Base-by-base conservation (phyloP, 2,797 vertebrate species). In the Rhynchotus rufescens region DNA sequence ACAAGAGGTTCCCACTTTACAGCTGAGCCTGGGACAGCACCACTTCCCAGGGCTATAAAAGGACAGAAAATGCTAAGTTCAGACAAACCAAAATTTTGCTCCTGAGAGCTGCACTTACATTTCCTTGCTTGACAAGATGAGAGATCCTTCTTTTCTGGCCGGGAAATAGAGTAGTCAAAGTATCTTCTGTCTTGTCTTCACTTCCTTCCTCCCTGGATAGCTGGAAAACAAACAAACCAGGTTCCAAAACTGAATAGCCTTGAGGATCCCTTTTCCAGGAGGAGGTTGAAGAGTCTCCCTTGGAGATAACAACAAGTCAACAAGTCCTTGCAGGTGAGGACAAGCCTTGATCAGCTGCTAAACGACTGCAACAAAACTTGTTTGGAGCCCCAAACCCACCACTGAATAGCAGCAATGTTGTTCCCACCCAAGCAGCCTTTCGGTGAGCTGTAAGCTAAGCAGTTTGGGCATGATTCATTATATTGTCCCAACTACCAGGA, bases 121-220 rank as follows among this genome's bases (percentile, higher is more conserved):
- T 98, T 98, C 98, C 98, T 98, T 98, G 98, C 96, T 98, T 98
- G 95, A 97, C 95, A 77, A 98, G 98, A 93, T 99, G 99, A 26
- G 99, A 99, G 84, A 99, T 98, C 95, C 99, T 99, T 96, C 98
- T 98, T 97, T 99, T 99, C 88, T 99, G 99, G 14, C 99, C 99
- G 0, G 99, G 99, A 89, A 99, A 98, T 80, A 99, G 97, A 28
- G 99, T 98, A 38, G 98, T 98, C 97, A 98, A 98, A 95, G 97
- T 97, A 64, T 96, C 96, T 25, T 98, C 98, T 40, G 96, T 79
- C 86, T 97, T 97, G 51, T 97, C 98, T 68, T 98, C 98, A 10
- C 93, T 97, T 20, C 98, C 98, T 20, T 98, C 97, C 54, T 98
- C 98, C 94, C 94, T 98, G 6, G 96, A 96, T 5, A 91, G 92